Conservation (phyloP, 2,113 vertebrate species). For the Mus pahari region DNA sequence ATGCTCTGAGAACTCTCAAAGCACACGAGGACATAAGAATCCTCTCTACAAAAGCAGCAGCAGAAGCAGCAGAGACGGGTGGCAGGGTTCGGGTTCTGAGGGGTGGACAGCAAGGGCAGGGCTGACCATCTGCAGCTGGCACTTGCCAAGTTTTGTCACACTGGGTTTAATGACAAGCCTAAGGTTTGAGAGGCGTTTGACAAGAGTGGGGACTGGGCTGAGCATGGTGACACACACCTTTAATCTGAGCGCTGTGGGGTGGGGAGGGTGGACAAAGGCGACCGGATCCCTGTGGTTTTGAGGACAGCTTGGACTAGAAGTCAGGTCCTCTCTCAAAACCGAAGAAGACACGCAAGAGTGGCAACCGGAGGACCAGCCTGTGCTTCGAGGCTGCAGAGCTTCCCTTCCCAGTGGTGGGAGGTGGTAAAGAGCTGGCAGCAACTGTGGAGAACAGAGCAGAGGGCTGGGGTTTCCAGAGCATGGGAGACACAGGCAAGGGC, state of each 20-base stretch:
- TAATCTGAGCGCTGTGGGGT: neutral
- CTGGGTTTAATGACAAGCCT: neutral
- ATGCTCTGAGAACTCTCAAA: neutral
- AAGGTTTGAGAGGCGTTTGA: neutral
- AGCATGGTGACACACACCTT: neutral
- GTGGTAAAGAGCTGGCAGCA: neutral
- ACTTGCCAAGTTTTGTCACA: neutral
- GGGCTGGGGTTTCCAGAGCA: neutral
- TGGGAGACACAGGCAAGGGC: neutral
- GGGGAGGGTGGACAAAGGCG: neutral
- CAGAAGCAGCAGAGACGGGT: neutral
- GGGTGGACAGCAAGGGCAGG: neutral
- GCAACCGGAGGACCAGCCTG: neutral
- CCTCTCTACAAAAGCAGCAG: neutral
- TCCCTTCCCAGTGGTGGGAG: neutral
- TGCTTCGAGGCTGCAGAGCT: neutral
- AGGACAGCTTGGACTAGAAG: neutral
- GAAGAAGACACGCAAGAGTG: neutral
- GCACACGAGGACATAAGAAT: neutral
- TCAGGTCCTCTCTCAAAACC: neutral
- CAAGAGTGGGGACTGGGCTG: neutral
- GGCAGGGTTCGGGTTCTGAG: neutral
- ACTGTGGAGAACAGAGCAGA: neutral
- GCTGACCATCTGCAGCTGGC: conserved; percentile 1
- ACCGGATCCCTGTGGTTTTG: neutral